A percentile compares a stretch with the other conserved stretches of the same genome.
Conservation (phyloP, 2,888 invertebrate species). For the Pomacea canaliculata region DNA sequence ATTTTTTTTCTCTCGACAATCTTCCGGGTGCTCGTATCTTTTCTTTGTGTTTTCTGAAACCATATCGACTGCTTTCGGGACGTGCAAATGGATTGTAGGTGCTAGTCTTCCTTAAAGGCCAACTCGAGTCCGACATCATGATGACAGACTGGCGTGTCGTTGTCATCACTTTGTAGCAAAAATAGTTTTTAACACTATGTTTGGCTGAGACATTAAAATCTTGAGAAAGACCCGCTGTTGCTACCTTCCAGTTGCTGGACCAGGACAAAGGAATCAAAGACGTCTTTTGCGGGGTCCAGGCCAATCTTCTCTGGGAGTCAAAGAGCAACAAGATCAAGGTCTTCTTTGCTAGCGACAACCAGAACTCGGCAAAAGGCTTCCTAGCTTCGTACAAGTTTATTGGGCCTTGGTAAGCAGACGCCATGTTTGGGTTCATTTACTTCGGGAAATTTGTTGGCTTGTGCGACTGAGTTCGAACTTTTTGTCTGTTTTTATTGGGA, state of each 20-base stretch:
- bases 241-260: slow-evolving; percentile 2
- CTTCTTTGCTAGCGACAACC: slow-evolving; percentile 6
- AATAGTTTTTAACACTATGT: too few relatives aligned
- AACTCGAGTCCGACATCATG: too few relatives aligned
- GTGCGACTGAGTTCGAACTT: too few relatives aligned
- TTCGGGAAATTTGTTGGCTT: too few relatives aligned
- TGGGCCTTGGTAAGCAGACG: slow-evolving; percentile 15
- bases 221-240: background rate
- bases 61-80: background rate
- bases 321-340: slow-evolving; percentile 23
- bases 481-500: too few relatives aligned
- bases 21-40: too few relatives aligned
- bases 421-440: too few relatives aligned
- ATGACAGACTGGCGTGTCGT: too few relatives aligned
- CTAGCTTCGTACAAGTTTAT: slow-evolving; percentile 17
- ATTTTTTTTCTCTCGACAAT: background rate
- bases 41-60: background rate
- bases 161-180: too few relatives aligned
- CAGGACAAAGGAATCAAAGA: slow-evolving; percentile 7
- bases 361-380: slow-evolving; percentile 5
- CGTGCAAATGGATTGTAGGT: too few relatives aligned
- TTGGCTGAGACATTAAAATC: background rate
- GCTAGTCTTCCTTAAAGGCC: too few relatives aligned
- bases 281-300: slow-evolving; percentile 11
- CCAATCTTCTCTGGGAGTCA: slow-evolving; percentile 17